Base-by-base conservation (phyloP, 2,888 invertebrate species). In the Holacanthella duospinosa region DNA sequence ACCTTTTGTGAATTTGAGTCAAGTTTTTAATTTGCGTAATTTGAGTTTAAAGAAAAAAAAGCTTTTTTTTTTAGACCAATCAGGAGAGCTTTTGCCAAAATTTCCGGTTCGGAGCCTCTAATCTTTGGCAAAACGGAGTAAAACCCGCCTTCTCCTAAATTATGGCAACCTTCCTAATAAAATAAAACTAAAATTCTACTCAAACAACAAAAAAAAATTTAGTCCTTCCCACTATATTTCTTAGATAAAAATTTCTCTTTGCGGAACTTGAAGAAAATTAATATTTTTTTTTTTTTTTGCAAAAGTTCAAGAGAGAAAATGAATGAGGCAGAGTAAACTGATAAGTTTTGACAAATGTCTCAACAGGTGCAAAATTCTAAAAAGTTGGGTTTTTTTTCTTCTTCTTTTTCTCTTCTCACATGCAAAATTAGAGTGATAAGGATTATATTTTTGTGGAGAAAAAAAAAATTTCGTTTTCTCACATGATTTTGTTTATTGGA, bases 101-200 rank as follows among this genome's bases (percentile, higher is more conserved):
- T n/a, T 36, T 36, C 9, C 16, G 16, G 36, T 12, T 36, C 4
- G 12, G 21, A 9, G 21, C 36, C 36, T n/a, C n/a, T n/a, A n/a
- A n/a, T n/a, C n/a, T 36, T 36, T 36, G 36, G 9, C 36, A 36
- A 36, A 36, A 36, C 36, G 12, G 48, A 48, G 21, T 16, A 9
- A 21, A 9, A 48, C 21, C 48, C 21, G 4, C 48, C 48, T 48
- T 21, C 21, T 48, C 48, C 21, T 48, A 48, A 9, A n/a, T 48
- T n/a, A 48, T 48, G 48, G 48, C 48, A 48, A 9, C n/a, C 48
- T 4, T 48, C 48, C 48, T 48, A 48, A 48, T 48, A 48, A 48
- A 48, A 48, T 21, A 48, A n/a, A n/a, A n/a, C n/a, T n/a, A 16
- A 16, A 36, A 36, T 36, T 16, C 16, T 36, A 36, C 6, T 6